Evolutionary conservation across 1,140 invertebrate species (phyloP), one percentile per base, ranked within the genome.

Genomic region (Drosophila aff.): DNA sequence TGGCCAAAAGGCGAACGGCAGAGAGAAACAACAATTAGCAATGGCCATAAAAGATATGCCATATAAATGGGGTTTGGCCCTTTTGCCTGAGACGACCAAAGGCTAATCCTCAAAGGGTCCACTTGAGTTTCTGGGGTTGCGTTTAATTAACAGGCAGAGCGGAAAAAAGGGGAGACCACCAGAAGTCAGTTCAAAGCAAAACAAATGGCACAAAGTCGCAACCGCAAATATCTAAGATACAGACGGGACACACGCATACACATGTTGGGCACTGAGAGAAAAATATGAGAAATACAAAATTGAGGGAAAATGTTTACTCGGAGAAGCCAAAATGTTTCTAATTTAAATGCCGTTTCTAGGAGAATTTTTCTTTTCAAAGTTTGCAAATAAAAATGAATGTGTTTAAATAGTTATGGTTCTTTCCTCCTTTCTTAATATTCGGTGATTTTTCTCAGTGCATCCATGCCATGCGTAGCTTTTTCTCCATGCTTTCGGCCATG

Each of bases 121-220:
- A 81, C 81, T 87, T 81, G 81, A 65, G 76, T 89, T 83, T 76
- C 77, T 58, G 67, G 81, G 41, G 47, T 67, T 71, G 79, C 66
- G 76, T 82, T 87, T 87, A 87, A 87, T 87, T 87, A 87, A 87
- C 81, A 79, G 57, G 21, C 33, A 31, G 69, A 28, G 53, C 53
- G 36, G 52, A 47, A 47, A 52, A 55, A 26, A n/a, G 28, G 33
- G 44, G 40, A 52, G 61, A 47, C 18, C 50, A 59, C 43, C 36
- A 76, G 49, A 71, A 85, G 82, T 65, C 58, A 85, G 82, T 82
- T 89, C 80, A 80, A 89, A 89, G 84, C 63, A 87, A 85, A 81
- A 79, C 80, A 87, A 82, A 86, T 66, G 76, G 78, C 38, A 78
- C 63, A 64, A 74, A 78, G 78, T 85, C 78, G 82, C 82, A 76